Evolutionary conservation across 2,797 vertebrate genomes (phyloP).

Genomic region (Parambassis ranga): DNA sequence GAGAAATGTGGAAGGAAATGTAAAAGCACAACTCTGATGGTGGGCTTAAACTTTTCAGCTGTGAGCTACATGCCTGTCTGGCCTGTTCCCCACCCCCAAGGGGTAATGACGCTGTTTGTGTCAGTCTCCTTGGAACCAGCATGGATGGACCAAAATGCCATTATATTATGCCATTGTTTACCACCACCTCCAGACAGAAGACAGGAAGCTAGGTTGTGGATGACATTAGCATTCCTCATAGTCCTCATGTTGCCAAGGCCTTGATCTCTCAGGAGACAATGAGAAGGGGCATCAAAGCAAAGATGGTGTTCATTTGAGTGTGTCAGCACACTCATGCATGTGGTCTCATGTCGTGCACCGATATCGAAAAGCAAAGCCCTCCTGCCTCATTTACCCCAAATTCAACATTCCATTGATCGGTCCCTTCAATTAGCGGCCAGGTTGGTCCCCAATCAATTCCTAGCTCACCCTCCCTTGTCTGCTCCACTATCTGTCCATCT

Average conservation of each 20-base stretch:
- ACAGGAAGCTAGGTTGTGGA: conserved; percentile 43
- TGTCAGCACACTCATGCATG: conserved; percentile 27
- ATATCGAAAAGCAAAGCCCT: conserved; percentile 13
- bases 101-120: conserved; percentile 63
- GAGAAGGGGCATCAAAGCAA: conserved; percentile 82
- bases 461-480: conserved; percentile 49
- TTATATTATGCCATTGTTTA: conserved; percentile 72
- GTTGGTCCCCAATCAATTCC: conserved; percentile 73
- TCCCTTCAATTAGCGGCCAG: conserved; percentile 69
- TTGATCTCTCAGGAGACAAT: conserved; percentile 79
- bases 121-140: conserved; percentile 72
- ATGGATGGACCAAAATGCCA: conserved; percentile 54
- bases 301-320: conserved; percentile 51
- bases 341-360: conserved; percentile 22
- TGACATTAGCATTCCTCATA: conserved; percentile 77
- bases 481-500: conserved; percentile 39
- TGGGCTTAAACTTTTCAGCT: conserved; percentile 62
- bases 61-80: conserved; percentile 35
- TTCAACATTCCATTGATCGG: conserved; percentile 69
- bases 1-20: background rate
- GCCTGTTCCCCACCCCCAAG: conserved; percentile 14
- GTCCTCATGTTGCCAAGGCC: conserved; percentile 80
- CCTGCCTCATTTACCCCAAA: conserved; percentile 57
- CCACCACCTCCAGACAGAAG: conserved; percentile 54
- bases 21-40: conserved; percentile 14